These are phyloP conservation scores for Catalaphyllia jardinei DNA, from an alignment of 64 coral and sea anemone genomes.

Conservation along the genomic window DNA sequence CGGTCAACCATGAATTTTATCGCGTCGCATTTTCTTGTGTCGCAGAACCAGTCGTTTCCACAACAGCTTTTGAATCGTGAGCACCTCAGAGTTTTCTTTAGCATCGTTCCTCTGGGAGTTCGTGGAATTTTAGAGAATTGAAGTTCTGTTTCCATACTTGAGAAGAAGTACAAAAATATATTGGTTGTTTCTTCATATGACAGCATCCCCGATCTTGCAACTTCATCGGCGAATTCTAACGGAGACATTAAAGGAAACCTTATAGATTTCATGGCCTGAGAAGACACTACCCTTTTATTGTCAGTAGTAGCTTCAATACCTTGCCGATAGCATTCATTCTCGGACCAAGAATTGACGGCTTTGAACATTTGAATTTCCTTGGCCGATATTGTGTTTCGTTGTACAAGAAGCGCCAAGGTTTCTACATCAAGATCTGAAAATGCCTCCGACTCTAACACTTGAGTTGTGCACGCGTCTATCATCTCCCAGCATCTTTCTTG, in stretches of 20 bases:
- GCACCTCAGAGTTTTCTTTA: slow-evolving; percentile 61
- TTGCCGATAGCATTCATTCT: slow-evolving; percentile 58
- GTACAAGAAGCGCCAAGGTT: slow-evolving; percentile 54
- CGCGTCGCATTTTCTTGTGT: slow-evolving; percentile 85
- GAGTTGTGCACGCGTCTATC: slow-evolving; percentile 65
- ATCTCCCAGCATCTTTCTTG: slow-evolving; percentile 82
- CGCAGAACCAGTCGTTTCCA: slow-evolving; percentile 92
- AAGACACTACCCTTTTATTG: slow-evolving; percentile 67
- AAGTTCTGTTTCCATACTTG: slow-evolving; percentile 68
- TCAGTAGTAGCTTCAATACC: slow-evolving; percentile 42
- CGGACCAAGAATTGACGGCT: slow-evolving; percentile 71
- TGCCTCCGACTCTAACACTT: slow-evolving; percentile 76
- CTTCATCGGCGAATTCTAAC: slow-evolving; percentile 89
- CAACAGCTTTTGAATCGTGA: slow-evolving; percentile 88
- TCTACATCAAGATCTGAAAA: slow-evolving; percentile 78
- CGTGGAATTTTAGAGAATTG: slow-evolving; percentile 71
- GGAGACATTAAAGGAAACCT: slow-evolving; percentile 82
- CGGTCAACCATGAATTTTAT: slow-evolving; percentile 84
- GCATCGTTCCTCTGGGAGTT: slow-evolving; percentile 27
- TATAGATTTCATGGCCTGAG: slow-evolving; percentile 79
- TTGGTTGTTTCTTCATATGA: slow-evolving; percentile 81
- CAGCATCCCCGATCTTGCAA: slow-evolving; percentile 75
- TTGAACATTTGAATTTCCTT: slow-evolving; percentile 75
- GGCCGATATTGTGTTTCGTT: slow-evolving; percentile 62
- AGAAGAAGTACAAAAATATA: slow-evolving; percentile 85